phyloP scores from a whole-genome alignment of 1,140 invertebrate species.

The Brachionus calyciflorus region DNA sequence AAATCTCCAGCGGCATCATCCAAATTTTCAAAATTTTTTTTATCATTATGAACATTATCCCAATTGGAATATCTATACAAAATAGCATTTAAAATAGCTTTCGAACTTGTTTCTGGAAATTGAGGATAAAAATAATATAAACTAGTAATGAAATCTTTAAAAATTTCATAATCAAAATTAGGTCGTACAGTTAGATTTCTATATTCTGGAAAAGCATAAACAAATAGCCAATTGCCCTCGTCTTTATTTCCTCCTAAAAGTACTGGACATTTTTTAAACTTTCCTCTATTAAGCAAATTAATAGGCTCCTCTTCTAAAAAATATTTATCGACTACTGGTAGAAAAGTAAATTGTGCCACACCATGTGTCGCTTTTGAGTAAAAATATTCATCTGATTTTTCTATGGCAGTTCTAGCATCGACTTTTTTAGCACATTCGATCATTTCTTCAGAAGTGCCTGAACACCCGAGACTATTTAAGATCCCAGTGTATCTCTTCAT shows the following conservation, averaged over 20 bases:
- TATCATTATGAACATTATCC: slow-evolving; percentile 44
- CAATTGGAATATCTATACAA: slow-evolving; percentile 35
- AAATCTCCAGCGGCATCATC: slow-evolving; percentile 71
- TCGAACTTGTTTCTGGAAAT: slow-evolving; percentile 25
- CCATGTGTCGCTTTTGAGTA: slow-evolving; percentile 69
- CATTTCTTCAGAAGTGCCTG: slow-evolving; percentile 67
- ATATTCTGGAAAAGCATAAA: slow-evolving; percentile 24
- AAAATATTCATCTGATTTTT: slow-evolving; percentile 77
- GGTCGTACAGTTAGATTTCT: slow-evolving; percentile 53
- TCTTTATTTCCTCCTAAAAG: slow-evolving; percentile 87
- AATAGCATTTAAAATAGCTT: slow-evolving; percentile 65
- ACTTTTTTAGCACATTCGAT: slow-evolving; percentile 71
- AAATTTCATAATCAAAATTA: slow-evolving; percentile 50
- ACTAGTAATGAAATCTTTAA: slow-evolving; percentile 60
- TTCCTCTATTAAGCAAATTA: slow-evolving; percentile 71
- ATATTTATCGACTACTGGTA: slow-evolving; percentile 84
- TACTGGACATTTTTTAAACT: slow-evolving; percentile 89
- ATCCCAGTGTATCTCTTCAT: slow-evolving; percentile 15
- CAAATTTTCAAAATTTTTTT: slow-evolving; percentile 41
- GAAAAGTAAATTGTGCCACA: slow-evolving; percentile 75
- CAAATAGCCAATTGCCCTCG: slow-evolving; percentile 67
- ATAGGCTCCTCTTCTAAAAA: slow-evolving; percentile 81
- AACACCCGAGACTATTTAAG: slow-evolving; percentile 58
- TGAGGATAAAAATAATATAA: slow-evolving; percentile 77
- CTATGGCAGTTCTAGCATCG: slow-evolving; percentile 70